These are phyloP conservation scores for Dendrocincla fuliginosa DNA, from an alignment of 2,797 vertebrate species.

Conservation along the genomic window DNA sequence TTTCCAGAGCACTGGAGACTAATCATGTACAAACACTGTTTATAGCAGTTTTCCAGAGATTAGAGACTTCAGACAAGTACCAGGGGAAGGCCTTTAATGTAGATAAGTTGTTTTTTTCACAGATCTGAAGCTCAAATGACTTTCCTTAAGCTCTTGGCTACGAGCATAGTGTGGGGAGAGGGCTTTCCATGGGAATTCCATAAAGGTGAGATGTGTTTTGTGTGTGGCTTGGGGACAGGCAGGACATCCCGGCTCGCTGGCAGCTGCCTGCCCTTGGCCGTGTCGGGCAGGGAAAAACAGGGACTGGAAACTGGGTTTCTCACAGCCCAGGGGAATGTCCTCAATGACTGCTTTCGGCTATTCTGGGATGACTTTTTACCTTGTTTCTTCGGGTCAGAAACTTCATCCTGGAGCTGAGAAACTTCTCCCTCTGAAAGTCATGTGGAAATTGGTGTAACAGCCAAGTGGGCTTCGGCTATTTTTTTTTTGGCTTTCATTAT, in stretches of 20 bases:
- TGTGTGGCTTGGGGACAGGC: background rate
- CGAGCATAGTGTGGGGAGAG: accelerated
- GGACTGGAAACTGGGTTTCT: background rate
- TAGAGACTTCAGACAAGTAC: background rate
- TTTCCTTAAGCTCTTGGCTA: background rate
- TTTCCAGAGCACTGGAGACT: background rate
- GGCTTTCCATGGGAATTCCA: background rate
- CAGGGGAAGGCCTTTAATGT: background rate
- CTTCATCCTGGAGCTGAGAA: background rate
- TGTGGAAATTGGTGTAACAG: background rate
- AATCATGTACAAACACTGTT: background rate
- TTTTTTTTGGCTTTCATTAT: background rate
- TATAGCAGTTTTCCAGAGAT: background rate
- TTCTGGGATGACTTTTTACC: background rate
- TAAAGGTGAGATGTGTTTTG: background rate
- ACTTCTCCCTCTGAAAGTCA: background rate
- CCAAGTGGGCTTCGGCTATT: background rate
- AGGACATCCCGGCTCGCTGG: background rate
- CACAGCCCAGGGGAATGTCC: background rate
- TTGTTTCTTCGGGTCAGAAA: background rate
- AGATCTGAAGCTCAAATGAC: background rate
- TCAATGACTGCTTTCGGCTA: background rate
- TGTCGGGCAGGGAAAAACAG: background rate
- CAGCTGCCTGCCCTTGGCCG: background rate
- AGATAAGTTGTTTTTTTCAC: background rate